Evolutionary conservation across 92 coral and sea anemone species (phyloP).

Genomic region (Phymanthus crucifer): DNA sequence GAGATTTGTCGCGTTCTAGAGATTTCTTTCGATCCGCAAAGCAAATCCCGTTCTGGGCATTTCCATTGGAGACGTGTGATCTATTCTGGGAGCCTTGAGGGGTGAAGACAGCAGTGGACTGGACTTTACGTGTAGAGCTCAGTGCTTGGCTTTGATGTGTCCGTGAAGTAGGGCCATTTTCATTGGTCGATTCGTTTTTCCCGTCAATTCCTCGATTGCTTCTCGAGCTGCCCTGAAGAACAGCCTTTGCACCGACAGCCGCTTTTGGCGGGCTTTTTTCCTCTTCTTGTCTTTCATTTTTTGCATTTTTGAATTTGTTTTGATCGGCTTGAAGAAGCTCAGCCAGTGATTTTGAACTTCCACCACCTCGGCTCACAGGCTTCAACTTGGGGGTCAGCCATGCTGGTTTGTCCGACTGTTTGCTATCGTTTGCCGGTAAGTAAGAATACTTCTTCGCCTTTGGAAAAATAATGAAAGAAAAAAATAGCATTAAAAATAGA

Average conservation of each 20-base stretch:
- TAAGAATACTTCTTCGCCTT: slow-evolving; percentile 23
- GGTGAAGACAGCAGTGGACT: slow-evolving; percentile 27
- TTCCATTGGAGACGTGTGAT: slow-evolving; percentile 21
- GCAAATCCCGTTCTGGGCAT: background rate
- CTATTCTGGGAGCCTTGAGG: slow-evolving; percentile 10
- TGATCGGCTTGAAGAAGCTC: slow-evolving; percentile 45
- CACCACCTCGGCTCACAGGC: slow-evolving; percentile 28
- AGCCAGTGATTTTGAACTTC: slow-evolving; percentile 20
- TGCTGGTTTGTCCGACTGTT: slow-evolving; percentile 53
- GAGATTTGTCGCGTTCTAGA: slow-evolving; percentile 14
- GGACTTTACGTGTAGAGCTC: slow-evolving; percentile 31
- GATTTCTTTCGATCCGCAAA: slow-evolving; percentile 36
- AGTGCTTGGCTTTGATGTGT: slow-evolving; percentile 9
- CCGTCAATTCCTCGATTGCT: slow-evolving; percentile 6
- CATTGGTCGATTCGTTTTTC: slow-evolving; percentile 21
- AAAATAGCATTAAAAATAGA: background rate
- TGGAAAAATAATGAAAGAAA: background rate
- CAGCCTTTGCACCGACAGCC: background rate
- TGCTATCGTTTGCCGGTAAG: slow-evolving; percentile 10
- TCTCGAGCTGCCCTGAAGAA: slow-evolving; percentile 3
- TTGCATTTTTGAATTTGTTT: slow-evolving; percentile 7
- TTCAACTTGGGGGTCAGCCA: slow-evolving; percentile 60
- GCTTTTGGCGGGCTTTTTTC: slow-evolving; percentile 1
- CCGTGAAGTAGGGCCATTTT: slow-evolving; percentile 19
- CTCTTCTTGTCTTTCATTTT: slow-evolving; percentile 9